These are phyloP conservation scores for Chalcosyrphus nemorum DNA, from an alignment of 2,888 invertebrate genomes.

Conservation along the genomic window DNA sequence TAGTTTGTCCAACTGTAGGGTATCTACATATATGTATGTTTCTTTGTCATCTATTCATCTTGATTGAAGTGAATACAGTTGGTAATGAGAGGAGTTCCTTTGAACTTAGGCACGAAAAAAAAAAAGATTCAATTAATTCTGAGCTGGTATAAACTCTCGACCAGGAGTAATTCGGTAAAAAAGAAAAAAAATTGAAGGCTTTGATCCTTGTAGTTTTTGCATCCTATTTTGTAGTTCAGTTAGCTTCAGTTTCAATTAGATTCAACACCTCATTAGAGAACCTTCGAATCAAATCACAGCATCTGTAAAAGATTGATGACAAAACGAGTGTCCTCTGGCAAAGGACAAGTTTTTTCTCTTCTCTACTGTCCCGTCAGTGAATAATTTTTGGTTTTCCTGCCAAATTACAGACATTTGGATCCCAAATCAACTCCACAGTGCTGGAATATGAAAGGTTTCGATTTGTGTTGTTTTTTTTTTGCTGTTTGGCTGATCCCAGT, in stretches of 20 bases:
- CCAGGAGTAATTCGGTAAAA: no score
- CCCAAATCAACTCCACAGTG: background rate
- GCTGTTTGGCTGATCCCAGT: constrained; percentile 36
- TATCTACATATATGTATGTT: background rate
- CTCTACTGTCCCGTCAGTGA: background rate
- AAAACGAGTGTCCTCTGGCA: constrained; percentile 2
- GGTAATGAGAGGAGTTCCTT: no score
- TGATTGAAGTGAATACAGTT: background rate
- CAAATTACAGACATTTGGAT: constrained; percentile 42
- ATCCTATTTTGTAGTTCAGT: no score
- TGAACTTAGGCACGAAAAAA: no score
- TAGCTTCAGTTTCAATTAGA: background rate
- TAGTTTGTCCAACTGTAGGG: background rate
- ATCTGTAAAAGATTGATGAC: constrained; percentile 17
- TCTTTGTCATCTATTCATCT: background rate
- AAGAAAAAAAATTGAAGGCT: no score
- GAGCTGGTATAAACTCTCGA: no score
- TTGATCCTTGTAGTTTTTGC: no score
- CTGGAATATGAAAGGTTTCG: constrained; percentile 14
- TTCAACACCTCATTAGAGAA: background rate
- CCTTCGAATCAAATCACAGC: background rate
- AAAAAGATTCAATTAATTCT: no score
- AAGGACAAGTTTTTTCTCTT: background rate
- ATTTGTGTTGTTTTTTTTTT: constrained; percentile 2
- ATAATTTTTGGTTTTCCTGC: constrained; percentile 12